Base-by-base conservation (phyloP, 92 coral and sea anemone species). In the Plumapathes pennacea region DNA sequence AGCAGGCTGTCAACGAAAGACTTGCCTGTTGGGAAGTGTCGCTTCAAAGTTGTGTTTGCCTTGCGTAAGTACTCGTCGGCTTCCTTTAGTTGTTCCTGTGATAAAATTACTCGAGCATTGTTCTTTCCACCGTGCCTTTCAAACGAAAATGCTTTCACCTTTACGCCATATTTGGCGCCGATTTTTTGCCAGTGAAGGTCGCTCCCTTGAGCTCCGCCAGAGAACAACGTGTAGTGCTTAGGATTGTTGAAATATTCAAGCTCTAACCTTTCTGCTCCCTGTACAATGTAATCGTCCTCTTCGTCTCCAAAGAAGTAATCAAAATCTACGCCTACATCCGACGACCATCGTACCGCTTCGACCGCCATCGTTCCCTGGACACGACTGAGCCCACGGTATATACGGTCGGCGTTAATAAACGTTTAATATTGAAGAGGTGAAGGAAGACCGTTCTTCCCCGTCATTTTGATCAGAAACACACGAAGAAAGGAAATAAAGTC, bases 201-300 rank as follows among this genome's bases (percentile, higher is more conserved):
- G 40, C 82, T 75, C 5, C 83, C 83, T 9, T 1, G 7, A 2
- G 83, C 83, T 57, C 71, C 83, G 17, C 83, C 83, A 22, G 77
- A 67, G 38, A 67, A 77, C 9, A 77, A 77, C 20, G 76, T 77
- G 63, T 68, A 77, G 46, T 67, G 62, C 39, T 26, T 42, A 20
- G 83, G 83, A 7, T 77, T 41, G 13, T 63, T 40, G 18, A 50
- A 5, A 31, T 42, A 68, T 32, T 3, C 18, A 34, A 57, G 51
- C 37, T 77, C 83, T 22, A 50, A 2, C 9, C 50, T 56, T 51
- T 46, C 4, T 10, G 22, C 31, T 28, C 13, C 10, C 10, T 2
- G 4, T 1, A 60, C 18, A 1, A 60, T 9, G 8, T 42, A 12
- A 17, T 42, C 11, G 4, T 44, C 38, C 32, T 43, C 67, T 43